These are phyloP conservation scores for Cavia porcellus DNA, from an alignment of 2,113 vertebrate species.

Conservation along the genomic window DNA sequence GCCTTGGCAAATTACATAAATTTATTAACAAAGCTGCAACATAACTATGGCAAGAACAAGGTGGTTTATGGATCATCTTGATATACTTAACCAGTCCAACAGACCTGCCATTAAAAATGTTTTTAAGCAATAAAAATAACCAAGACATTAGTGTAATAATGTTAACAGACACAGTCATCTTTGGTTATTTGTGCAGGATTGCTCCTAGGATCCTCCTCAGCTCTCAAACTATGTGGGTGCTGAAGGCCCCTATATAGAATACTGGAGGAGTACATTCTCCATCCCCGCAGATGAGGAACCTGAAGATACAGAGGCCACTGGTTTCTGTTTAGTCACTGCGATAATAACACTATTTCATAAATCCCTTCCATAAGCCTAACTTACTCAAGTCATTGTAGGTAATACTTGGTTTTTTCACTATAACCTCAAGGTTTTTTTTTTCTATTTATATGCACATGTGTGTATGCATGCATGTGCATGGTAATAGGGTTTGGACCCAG, in stretches of 20 bases:
- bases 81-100: not conserved
- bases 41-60: not conserved
- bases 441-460: not conserved
- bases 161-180: not conserved
- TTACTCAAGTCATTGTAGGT: not conserved
- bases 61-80: not conserved
- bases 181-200: not conserved
- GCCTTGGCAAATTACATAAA: not conserved
- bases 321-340: not conserved
- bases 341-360: not conserved
- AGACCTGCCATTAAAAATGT: not conserved
- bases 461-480: not conserved
- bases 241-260: not conserved
- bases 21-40: not conserved
- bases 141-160: conserved; percentile 1
- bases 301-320: not conserved
- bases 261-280: not conserved
- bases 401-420: not conserved
- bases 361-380: not conserved
- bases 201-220: not conserved
- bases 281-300: not conserved
- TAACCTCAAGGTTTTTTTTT: not conserved
- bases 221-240: not conserved
- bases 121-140: conserved; percentile 14
- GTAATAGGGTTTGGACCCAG: not conserved